Evolutionary conservation across 2,797 vertebrate species (phyloP).

Genomic region (Emys orbicularis): DNA sequence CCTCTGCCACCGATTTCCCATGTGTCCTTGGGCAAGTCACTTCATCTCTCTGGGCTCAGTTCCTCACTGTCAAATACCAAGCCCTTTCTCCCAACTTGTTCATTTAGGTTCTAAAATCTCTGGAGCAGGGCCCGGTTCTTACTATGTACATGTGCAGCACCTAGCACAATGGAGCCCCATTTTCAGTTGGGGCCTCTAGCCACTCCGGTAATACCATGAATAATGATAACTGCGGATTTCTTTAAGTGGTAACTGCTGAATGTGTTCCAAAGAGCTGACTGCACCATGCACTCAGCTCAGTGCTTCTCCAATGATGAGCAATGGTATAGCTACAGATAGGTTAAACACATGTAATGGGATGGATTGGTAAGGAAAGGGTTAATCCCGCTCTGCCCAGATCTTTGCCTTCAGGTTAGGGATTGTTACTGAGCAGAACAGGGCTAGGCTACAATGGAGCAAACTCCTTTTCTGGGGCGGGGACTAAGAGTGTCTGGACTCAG

Average conservation of each 20-base stretch:
- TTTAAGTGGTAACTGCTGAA: too few species aligned
- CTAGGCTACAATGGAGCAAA: neutral
- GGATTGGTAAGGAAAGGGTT: neutral
- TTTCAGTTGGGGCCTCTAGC: neutral
- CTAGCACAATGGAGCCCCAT: rapidly evolving
- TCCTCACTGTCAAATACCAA: neutral
- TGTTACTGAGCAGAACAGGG: neutral
- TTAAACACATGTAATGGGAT: neutral
- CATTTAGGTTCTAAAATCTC: neutral
- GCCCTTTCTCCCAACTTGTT: rapidly evolving
- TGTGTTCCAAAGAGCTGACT: neutral
- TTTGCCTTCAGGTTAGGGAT: neutral
- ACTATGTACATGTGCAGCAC: rapidly evolving
- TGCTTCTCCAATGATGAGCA: neutral
- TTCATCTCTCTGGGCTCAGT: rapidly evolving
- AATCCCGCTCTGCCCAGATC: neutral
- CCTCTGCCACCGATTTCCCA: neutral
- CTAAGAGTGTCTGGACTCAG: neutral
- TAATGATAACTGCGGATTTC: neutral
- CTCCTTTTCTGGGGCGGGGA: neutral
- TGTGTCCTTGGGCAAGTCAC: rapidly evolving
- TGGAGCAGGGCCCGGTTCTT: rapidly evolving
- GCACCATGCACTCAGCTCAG: too few species aligned
- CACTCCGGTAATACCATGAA: too few species aligned
- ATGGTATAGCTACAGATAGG: neutral